Conservation (phyloP, 2,797 vertebrate species). For the Danio choprae region DNA sequence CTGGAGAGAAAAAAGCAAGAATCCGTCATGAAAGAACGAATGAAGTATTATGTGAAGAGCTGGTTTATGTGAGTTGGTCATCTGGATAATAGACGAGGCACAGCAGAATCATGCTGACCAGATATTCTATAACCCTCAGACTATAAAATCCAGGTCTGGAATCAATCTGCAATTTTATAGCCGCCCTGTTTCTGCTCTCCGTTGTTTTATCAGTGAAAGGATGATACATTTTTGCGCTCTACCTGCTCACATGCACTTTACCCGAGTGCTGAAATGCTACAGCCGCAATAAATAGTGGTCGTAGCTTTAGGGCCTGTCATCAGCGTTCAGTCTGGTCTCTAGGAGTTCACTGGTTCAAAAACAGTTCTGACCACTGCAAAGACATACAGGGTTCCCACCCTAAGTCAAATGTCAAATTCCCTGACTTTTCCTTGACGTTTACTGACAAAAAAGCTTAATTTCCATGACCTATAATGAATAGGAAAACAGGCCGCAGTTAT, state of each 20-base stretch:
- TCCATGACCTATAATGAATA: no score
- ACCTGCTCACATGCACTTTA: constrained; percentile 79
- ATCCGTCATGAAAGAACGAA: constrained; percentile 53
- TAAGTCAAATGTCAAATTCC: no score
- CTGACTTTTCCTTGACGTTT: no score
- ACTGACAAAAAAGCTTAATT: no score
- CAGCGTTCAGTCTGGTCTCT: constrained; percentile 6
- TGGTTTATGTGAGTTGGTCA: constrained; percentile 67
- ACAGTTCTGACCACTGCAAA: constrained; percentile 4
- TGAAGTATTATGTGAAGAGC: constrained; percentile 49
- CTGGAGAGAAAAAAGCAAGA: constrained; percentile 46
- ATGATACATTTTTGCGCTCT: constrained; percentile 67
- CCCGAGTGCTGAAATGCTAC: constrained; percentile 74
- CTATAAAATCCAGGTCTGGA: constrained; percentile 74
- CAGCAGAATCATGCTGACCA: constrained; percentile 61
- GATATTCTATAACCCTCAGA: constrained; percentile 69
- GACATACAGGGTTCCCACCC: neutral
- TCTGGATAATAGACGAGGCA: constrained; percentile 67
- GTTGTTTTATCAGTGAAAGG: constrained; percentile 71
- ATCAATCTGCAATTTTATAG: constrained; percentile 79
- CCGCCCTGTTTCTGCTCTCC: constrained; percentile 65
- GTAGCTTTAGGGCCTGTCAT: constrained; percentile 48
- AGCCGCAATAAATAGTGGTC: constrained; percentile 74
- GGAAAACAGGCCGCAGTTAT: no score
- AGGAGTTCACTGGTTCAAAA: constrained; percentile 40